These are phyloP conservation scores for Xyliphius kryptos DNA, from an alignment of 2,113 vertebrate genomes.

Conservation along the genomic window DNA sequence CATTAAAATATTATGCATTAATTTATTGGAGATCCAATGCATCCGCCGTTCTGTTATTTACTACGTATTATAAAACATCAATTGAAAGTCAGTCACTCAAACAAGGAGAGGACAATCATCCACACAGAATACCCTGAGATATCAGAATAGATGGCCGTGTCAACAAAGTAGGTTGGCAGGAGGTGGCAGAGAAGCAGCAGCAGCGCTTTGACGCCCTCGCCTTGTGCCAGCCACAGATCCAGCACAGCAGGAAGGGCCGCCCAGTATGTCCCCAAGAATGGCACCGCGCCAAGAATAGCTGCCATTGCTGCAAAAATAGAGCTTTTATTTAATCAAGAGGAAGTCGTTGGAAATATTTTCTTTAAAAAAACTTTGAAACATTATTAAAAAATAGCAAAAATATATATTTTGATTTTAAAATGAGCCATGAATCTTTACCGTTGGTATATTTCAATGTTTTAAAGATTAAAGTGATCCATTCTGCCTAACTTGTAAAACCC, in stretches of 20 bases:
- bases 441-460: too few relatives aligned
- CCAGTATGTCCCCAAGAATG: slow-evolving; percentile 96
- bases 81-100: slow-evolving; percentile 15
- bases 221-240: slow-evolving; percentile 93
- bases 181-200: slow-evolving; percentile 88
- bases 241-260: slow-evolving; percentile 87
- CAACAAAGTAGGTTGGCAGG: slow-evolving; percentile 96
- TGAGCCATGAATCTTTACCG: too few relatives aligned
- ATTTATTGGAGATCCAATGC: slow-evolving; percentile 7
- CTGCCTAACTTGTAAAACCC: too few relatives aligned
- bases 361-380: too few relatives aligned
- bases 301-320: slow-evolving; percentile 67
- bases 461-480: too few relatives aligned
- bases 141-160: slow-evolving; percentile 97
- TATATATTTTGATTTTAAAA: too few relatives aligned
- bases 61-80: slow-evolving; percentile 27
- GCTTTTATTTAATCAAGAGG: too few relatives aligned
- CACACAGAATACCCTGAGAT: slow-evolving; percentile 81
- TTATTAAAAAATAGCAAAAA: too few relatives aligned
- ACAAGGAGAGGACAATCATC: slow-evolving; percentile 10
- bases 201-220: slow-evolving; percentile 82
- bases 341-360: too few relatives aligned
- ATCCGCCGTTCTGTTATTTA: slow-evolving; percentile 2
- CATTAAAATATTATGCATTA: slow-evolving; percentile 3
- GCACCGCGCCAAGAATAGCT: slow-evolving; percentile 91